Conservation (phyloP, 2,797 vertebrate species). For the Falco columbarius region DNA sequence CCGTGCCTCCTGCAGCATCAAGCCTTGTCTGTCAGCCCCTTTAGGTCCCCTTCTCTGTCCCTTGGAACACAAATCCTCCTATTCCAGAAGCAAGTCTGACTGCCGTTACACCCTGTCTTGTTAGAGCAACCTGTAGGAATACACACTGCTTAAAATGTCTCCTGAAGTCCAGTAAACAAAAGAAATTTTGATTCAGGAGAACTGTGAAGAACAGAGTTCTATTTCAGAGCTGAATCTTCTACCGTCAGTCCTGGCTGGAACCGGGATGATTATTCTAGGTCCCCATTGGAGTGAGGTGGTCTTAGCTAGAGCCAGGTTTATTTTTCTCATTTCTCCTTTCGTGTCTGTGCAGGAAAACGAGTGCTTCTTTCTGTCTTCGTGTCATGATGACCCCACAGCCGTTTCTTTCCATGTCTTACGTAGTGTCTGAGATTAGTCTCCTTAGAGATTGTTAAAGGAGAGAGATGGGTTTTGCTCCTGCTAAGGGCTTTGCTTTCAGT, state of each 20-base stretch:
- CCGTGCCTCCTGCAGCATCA: neutral
- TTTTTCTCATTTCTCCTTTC: neutral
- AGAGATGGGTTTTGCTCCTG: neutral
- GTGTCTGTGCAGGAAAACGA: neutral
- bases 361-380: neutral
- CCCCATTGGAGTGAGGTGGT: neutral
- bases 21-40: neutral
- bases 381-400: neutral
- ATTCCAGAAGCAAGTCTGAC: neutral
- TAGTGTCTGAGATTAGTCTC: neutral
- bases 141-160: neutral
- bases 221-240: neutral
- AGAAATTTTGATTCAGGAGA: neutral
- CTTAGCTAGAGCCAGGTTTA: neutral
- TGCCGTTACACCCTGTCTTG: neutral
- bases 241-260: neutral
- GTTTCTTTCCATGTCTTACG: neutral
- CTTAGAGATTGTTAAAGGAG: neutral
- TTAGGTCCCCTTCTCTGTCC: neutral
- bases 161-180: neutral
- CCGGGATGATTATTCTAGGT: neutral
- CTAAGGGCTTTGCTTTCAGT: neutral
- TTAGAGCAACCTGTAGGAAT: neutral
- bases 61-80: neutral
- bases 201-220: neutral